A percentile compares a stretch with the other conserved stretches of the same genome.
Evolutionary conservation across 2,797 vertebrate genomes (phyloP).

Genomic region (Muscicapa striata): DNA sequence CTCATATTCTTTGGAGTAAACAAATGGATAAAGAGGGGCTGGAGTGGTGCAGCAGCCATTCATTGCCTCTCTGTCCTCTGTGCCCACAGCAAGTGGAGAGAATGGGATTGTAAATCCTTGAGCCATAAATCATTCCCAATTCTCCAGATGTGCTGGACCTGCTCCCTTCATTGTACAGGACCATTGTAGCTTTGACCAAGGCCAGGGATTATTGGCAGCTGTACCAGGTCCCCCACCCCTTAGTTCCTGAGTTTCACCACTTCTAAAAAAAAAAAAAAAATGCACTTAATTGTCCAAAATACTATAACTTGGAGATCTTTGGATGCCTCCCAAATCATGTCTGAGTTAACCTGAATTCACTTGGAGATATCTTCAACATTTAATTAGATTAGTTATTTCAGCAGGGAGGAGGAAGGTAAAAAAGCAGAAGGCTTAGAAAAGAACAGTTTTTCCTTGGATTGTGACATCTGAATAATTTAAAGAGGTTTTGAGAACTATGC

Average conservation of each 20-base stretch:
- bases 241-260: not conserved
- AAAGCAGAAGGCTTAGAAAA: conserved; percentile 50
- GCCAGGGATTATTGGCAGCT: not conserved
- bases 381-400: conserved; percentile 70
- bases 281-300: not conserved
- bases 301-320: not conserved
- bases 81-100: not conserved
- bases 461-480: conserved; percentile 70
- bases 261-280: not conserved
- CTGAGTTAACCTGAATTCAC: conserved; percentile 29
- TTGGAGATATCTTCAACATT: conserved; percentile 40
- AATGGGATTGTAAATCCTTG: not conserved
- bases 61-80: not conserved
- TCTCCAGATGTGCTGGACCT: not conserved
- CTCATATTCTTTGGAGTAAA: not conserved
- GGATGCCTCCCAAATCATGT: conserved; percentile 23
- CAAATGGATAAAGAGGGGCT: not conserved
- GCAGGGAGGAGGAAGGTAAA: conserved; percentile 9
- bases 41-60: not conserved
- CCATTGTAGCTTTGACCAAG: not conserved
- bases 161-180: not conserved
- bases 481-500: conserved; percentile 56
- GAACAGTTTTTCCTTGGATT: conserved; percentile 37
- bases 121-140: not conserved
- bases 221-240: not conserved